Base-by-base conservation (phyloP, 2,888 invertebrate species). In the Drepanosiphum platanoidis region DNA sequence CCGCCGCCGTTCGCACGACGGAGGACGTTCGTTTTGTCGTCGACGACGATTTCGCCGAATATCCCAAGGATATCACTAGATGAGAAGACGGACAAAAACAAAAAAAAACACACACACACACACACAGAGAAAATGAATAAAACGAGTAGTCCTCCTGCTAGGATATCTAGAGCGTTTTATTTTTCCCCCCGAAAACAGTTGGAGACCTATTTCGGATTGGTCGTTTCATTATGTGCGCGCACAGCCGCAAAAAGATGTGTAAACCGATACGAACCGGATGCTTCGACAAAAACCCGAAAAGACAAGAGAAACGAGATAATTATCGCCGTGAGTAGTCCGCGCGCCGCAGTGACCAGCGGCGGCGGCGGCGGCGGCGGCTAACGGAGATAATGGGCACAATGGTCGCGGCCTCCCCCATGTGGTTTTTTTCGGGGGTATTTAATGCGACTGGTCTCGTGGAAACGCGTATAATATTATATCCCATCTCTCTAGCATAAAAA, bases 221-320 rank as follows among this genome's bases (percentile, higher is more conserved):
- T 66, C 42, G 34, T 52, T 66, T 52, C 30, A 71, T 81, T 81
- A 58, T 71, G 68, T 66, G 64, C 39, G n/a, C 36, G 52, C 75
- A n/a, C n/a, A 22, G 66, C 75, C 39, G 70, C 75, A 34, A 84
- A 77, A 30, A 77, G 77, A 84, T 84, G 68, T 84, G 84, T 84
- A 84, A 84, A 18, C 52, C 77, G 84, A 84, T 84, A 84, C 84
- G 84, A 77, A 84, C 84, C 84, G 84, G 84, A 84, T 84, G 84
- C 84, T 58, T 68, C 84, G 15, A 58, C 68, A 77, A 68, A 75
- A 77, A 70, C 34, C 30, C 68, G 46, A 77, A 84, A 77, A 84
- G 77, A 84, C 75, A 77, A 84, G 84, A 84, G 84, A 84, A 84
- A 84, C 84, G 84, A 84, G 84, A 84, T 84, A 84, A 84, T 84